Base-by-base conservation (phyloP, 2,797 vertebrate species). In the Thamnophis elegans region DNA sequence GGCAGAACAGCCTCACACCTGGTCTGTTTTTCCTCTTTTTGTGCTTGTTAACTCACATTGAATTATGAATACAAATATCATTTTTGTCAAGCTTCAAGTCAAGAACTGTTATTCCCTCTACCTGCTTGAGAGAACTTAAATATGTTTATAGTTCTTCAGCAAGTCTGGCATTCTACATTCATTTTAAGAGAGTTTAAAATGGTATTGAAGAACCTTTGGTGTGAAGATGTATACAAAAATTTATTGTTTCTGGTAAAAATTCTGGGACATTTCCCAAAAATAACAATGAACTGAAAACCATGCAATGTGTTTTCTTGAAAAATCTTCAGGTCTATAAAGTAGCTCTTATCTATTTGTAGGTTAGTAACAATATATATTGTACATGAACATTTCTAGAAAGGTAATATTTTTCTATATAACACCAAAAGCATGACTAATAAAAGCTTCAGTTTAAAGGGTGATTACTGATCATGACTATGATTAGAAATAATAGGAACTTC, bases 401-500 rank as follows among this genome's bases (percentile, higher is more conserved):
- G 20, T 25, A 65, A 26, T 56, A 26, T 25, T 26, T 22, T 28
- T 60, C 22, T 11, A 87, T 26, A 9, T 16, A 47, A 51, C 18
- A 56, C n/a, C n/a, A 90, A 85, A 60, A 51, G 3, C 18, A 54
- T 68, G 12, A 55, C 47, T 86, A 55, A 47, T 28, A 26, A 56
- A n/a, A 28, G 28, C n/a, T 18, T 22, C 65, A 53, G 25, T 82
- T 82, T 55, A 53, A 16, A 28, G 10, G 7, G 12, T 68, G 36
- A 59, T 42, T 42, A 11, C 12, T 68, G 36, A 59, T 42, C 28
- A 20, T 51, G 7, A 82, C 82, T 58, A 14, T 68, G 53, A 59
- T 51, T 59, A 89, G 22, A 85, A 92, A 14, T 32, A 85, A 92
- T 88, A n/a, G 28, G 58, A 94, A 13, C 14, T 60, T 36, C 95